Evolutionary conservation across 2,888 invertebrate species (phyloP).

Genomic region (Dicyrtomina minuta): DNA sequence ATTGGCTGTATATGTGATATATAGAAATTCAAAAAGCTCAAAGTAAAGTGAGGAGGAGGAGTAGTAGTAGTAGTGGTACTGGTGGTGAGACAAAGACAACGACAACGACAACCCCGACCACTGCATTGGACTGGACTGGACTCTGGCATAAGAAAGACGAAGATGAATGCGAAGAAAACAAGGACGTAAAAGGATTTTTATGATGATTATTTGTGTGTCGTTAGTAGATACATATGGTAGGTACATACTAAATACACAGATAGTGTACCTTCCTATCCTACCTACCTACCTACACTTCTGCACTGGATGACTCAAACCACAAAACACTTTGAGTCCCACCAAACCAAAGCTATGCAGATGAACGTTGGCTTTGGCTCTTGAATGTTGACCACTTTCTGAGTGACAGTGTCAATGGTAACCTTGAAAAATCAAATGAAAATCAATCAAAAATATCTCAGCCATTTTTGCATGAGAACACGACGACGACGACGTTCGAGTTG

Average conservation of each 20-base stretch:
- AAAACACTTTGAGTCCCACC: too few species aligned
- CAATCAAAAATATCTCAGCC: conserved; percentile 28
- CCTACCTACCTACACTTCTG: background rate
- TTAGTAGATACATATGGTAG: background rate
- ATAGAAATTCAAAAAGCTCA: too few species aligned
- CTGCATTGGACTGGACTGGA: too few species aligned
- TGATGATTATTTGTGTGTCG: conserved; percentile 14
- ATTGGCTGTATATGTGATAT: background rate
- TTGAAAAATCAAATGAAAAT: conserved; percentile 34
- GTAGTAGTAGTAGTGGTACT: background rate
- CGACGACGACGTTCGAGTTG: background rate
- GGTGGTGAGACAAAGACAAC: too few species aligned
- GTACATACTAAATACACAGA: too few species aligned
- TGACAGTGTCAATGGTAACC: conserved; percentile 35
- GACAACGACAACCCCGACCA: too few species aligned
- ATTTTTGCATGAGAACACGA: conserved; percentile 22
- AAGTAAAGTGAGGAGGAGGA: background rate
- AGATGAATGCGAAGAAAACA: conserved; percentile 5
- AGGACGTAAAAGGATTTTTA: conserved; percentile 33
- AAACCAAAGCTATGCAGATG: too few species aligned
- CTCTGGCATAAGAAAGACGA: background rate
- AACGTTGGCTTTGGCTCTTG: background rate
- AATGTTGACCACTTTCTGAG: conserved; percentile 25
- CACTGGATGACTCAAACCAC: background rate
- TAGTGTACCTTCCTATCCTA: too few species aligned